Evolutionary conservation across 2,113 vertebrate species (phyloP), one percentile per base, ranked within the genome.

Genomic region (Pygoscelis adeliae): DNA sequence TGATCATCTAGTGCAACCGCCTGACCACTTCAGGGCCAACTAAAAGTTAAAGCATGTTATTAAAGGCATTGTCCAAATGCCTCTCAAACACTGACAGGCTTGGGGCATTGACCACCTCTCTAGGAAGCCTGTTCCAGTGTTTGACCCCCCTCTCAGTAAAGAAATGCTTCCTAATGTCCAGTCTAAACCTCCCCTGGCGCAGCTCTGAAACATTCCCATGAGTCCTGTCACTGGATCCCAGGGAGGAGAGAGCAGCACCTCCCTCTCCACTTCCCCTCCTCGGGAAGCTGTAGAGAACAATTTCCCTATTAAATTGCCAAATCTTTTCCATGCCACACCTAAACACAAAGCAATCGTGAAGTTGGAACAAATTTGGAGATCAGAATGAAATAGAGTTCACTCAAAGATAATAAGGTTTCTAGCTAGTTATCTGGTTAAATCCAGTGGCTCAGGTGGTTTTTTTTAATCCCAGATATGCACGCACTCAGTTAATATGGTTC

Each of bases 31-130:
- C 49, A 83, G 6, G 13, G 9, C 32, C 38, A 9, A n/a, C 5
- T 6, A 83, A 47, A 89, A 47, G 1, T 36, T 42, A 42, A 47
- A 67, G 32, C 8, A 16, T 25, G 1, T 72, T 13, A 9, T 21
- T 44, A 27, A 80, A 7, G 36, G 3, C 10, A 26, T 66, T 70
- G 55, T 71, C 10, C 21, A 61, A 26, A 61, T 30, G 25, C 16
- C 6, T 62, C 4, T 69, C 42, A 70, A 91, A 46, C 15, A 26
- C 6, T 38, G 56, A 20, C 11, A 69, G 22, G 11, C 7, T 27
- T 67, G 42, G 34, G 36, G 4, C 29, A 67, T 52, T 0, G 0
- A 38, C 10, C 4, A 42, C 5, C 6, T 56, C 49, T 49, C 32
- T 38, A 38, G 59, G 20, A 86, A 83, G 23, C 3, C 52, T 53